These are phyloP conservation scores for Rhinogobius similis DNA, from an alignment of 2,113 vertebrate genomes.

Conservation along the genomic window DNA sequence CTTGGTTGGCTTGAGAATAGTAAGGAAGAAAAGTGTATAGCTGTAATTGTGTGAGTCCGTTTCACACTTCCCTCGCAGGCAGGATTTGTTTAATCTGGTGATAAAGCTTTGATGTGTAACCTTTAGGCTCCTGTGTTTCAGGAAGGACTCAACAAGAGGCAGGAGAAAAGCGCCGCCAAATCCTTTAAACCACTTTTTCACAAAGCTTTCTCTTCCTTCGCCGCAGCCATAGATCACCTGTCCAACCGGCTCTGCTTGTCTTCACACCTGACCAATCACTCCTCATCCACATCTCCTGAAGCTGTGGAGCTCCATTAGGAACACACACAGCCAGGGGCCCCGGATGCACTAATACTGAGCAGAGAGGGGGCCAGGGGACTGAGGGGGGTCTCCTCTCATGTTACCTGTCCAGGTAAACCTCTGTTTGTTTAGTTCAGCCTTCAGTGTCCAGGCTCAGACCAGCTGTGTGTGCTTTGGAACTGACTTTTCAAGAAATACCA, in stretches of 20 bases:
- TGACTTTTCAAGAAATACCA: conserved; percentile 17
- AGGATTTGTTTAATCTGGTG: conserved; percentile 36
- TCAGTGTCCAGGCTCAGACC: conserved; percentile 59
- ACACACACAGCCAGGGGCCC: conserved; percentile 41
- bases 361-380: conserved; percentile 48
- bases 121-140: conserved; percentile 32
- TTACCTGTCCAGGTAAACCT: conserved; percentile 79
- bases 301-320: conserved; percentile 55
- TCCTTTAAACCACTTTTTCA: conserved; percentile 35
- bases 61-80: conserved; percentile 24
- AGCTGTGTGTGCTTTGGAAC: conserved; percentile 29
- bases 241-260: conserved; percentile 44
- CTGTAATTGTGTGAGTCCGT: not conserved
- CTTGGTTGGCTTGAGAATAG: not conserved
- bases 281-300: conserved; percentile 51
- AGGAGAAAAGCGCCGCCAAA: conserved; percentile 43
- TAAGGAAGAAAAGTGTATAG: not conserved
- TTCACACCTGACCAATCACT: conserved; percentile 77
- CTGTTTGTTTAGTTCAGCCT: conserved; percentile 80
- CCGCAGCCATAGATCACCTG: conserved; percentile 50
- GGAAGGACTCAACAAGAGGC: conserved; percentile 13
- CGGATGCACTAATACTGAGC: conserved; percentile 48
- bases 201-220: conserved; percentile 4
- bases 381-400: conserved; percentile 63
- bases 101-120: conserved; percentile 35